Base-by-base conservation (phyloP, 1,140 invertebrate genomes). In the Lepidurus apus region DNA sequence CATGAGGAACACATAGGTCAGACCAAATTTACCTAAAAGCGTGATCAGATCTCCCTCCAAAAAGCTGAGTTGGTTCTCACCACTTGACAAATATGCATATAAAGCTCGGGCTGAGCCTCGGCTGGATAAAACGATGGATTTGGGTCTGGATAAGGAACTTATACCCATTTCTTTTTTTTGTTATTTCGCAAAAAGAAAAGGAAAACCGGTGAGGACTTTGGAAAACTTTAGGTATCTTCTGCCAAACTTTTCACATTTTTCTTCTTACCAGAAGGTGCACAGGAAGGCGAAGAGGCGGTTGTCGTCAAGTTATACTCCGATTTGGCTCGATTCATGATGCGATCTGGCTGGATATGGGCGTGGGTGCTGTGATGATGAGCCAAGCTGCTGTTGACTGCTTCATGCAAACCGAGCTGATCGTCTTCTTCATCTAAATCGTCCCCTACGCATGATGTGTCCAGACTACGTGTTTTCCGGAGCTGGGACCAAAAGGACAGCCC, bases 51-150 rank as follows among this genome's bases (percentile, higher is more conserved):
- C 95, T 80, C 94, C 94, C 85, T 96, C 94, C 78, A 93, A 89
- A 85, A 97, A 97, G 82, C 92, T 94, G 47, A 97, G 88, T 85
- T 97, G 95, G 86, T 95, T 95, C 82, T 97, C 95, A 7, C 93
- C 93, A 77, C 92, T 93, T 24, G 93, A 94, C 74, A 95, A 88
- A 86, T 97, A 96, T 73, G 93, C 93, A 82, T 96, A 96, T 13
- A 96, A 86, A 11, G 95, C 94, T 80, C 93, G 89, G 1, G 93
- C 94, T 86, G 79, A 86, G 80, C 79, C 88, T 86, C 82, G 89
- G 86, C 82, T 87, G 45, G 88, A 87, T n/a, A 91, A 89, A 1
- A 91, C 91, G 84, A 93, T 89, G 73, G 90, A 92, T 84, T 91
- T 91, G 11, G 92, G 92, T 79, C 91, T 87, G 73, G 87, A 44